Percentiles rank a stretch among this genome's conserved stretches.
phyloP scores from a whole-genome alignment of 1,140 invertebrate species.

The Atopsyche davidsoni region DNA sequence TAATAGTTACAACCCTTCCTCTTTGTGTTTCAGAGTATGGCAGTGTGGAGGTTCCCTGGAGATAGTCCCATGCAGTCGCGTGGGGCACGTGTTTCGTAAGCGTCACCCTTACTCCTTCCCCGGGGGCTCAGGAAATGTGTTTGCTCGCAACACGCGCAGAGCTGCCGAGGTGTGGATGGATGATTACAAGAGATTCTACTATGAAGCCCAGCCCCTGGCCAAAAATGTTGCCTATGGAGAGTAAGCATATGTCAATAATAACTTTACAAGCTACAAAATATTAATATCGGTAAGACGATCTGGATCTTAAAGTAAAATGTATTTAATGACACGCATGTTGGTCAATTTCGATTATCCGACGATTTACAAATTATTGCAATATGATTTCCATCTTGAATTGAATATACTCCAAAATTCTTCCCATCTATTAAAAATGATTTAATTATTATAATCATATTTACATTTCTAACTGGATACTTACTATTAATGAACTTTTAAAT shows the following conservation, averaged over 20 bases:
- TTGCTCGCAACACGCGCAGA: conserved; percentile 79
- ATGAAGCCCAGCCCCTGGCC: conserved; percentile 77
- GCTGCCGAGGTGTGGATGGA: conserved; percentile 97
- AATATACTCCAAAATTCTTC: conserved; percentile 3
- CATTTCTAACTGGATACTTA: too few species aligned
- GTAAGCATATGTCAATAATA: conserved; percentile 68
- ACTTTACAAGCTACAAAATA: too few species aligned
- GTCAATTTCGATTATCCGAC: too few species aligned
- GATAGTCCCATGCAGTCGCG: conserved; percentile 88
- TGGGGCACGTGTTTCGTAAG: conserved; percentile 88
- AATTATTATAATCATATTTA: too few species aligned
- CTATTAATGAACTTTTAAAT: too few species aligned
- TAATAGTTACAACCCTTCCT: conserved; percentile 4
- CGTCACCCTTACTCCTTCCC: conserved; percentile 94
- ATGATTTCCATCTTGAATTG: conserved; percentile 2
- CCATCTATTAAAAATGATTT: too few species aligned
- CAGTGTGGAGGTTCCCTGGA: conserved; percentile 92
- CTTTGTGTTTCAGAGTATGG: conserved; percentile 67
- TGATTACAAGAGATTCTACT: conserved; percentile 89
- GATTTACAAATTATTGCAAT: too few species aligned
- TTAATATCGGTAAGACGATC: too few species aligned
- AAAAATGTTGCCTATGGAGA: conserved; percentile 84
- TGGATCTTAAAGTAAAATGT: too few species aligned
- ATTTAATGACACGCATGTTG: too few species aligned
- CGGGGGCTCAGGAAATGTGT: conserved; percentile 85